These are phyloP conservation scores for Emydocephalus ijimae DNA, from an alignment of 2,113 vertebrate species.

Conservation along the genomic window DNA sequence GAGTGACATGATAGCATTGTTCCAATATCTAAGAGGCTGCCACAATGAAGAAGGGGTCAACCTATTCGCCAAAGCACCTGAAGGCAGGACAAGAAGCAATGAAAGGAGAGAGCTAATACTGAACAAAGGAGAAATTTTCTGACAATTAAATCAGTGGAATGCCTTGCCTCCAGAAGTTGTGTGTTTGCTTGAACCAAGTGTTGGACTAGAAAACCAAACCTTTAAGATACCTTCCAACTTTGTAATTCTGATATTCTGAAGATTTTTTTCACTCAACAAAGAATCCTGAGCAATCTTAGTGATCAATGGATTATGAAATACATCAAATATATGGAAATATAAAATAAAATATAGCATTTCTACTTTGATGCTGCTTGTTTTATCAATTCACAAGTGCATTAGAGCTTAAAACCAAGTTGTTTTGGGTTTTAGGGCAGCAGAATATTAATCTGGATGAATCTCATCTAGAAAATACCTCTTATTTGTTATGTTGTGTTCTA, in stretches of 20 bases:
- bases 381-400: background rate
- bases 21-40: background rate
- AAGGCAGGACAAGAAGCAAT: background rate
- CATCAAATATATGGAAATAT: background rate
- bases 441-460: background rate
- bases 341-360: background rate
- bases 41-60: background rate
- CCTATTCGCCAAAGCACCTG: background rate
- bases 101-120: too few species aligned
- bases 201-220: too few species aligned
- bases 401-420: background rate
- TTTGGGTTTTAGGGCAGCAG: background rate
- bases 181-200: too few species aligned
- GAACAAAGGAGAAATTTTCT: too few species aligned
- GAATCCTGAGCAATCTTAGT: background rate
- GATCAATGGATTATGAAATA: background rate
- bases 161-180: too few species aligned
- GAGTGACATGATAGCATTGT: too few species aligned
- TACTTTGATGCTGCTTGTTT: background rate
- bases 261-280: background rate
- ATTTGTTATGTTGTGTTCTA: background rate
- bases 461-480: background rate
- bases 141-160: too few species aligned
- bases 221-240: too few species aligned
- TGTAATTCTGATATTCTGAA: background rate